Evolutionary conservation across 2,797 vertebrate genomes (phyloP).

Genomic region (Cetoscarus ocellatus): DNA sequence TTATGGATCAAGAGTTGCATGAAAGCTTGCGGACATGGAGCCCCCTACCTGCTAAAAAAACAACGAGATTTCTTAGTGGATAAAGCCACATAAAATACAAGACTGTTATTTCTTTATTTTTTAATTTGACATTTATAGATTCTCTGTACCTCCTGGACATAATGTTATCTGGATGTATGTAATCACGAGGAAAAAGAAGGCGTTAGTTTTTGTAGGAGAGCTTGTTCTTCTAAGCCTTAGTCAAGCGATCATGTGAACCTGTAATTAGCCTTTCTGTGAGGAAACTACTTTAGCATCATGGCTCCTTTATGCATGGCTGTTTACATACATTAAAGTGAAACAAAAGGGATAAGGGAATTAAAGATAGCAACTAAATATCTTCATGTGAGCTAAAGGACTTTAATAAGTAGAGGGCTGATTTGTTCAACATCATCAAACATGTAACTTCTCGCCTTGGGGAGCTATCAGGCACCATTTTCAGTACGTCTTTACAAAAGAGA

Average conservation of each 20-base stretch:
- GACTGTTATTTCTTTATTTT: neutral
- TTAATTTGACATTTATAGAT: neutral
- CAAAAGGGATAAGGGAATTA: neutral
- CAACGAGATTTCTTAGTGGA: too few species aligned
- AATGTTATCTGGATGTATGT: neutral
- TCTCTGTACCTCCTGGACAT: neutral
- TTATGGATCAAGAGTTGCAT: too few species aligned
- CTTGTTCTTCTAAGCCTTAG: neutral
- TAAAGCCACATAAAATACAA: neutral
- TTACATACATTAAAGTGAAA: neutral
- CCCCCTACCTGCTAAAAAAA: too few species aligned
- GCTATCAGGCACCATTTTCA: conserved; percentile 51
- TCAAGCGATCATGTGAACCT: neutral
- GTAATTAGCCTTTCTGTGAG: neutral
- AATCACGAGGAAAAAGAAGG: neutral
- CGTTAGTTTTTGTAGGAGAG: neutral
- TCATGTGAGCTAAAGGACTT: conserved; percentile 9
- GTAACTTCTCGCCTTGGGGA: conserved; percentile 52
- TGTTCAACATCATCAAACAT: conserved; percentile 50
- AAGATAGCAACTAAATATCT: neutral
- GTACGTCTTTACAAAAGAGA: conserved; percentile 37
- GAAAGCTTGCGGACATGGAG: too few species aligned
- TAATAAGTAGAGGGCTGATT: conserved; percentile 38
- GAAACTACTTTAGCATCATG: conserved; percentile 1
- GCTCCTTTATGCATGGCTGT: neutral